Evolutionary conservation across 2,888 invertebrate genomes (phyloP).

Genomic region (Podotricha telesiphe): DNA sequence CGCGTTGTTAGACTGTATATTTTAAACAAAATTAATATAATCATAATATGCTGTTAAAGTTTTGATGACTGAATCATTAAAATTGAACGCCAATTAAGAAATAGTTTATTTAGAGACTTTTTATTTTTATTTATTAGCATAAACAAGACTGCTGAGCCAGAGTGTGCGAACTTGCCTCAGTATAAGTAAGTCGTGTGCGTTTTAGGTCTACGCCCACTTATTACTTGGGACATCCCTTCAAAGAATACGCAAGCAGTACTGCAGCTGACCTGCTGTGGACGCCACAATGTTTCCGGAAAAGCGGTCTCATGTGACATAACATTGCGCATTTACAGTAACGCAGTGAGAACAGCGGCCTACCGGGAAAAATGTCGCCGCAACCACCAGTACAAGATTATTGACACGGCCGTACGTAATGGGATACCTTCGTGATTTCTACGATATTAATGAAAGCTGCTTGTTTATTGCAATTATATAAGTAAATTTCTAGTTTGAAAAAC

Average conservation of each 20-base stretch:
- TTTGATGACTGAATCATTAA: slow-evolving; percentile 12
- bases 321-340: slow-evolving; percentile 27
- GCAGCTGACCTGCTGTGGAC: not conserved
- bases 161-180: not conserved
- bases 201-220: too few species aligned
- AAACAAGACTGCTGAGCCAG: not conserved
- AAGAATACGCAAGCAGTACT: too few species aligned
- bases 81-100: slow-evolving; percentile 12
- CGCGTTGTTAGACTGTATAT: slow-evolving; percentile 6
- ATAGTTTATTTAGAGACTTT: slow-evolving; percentile 10
- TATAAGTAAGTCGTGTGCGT: too few species aligned
- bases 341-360: slow-evolving; percentile 27
- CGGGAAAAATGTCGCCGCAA: slow-evolving; percentile 31
- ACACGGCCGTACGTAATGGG: slow-evolving; percentile 15
- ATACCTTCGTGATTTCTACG: slow-evolving; percentile 15
- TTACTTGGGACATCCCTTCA: too few species aligned
- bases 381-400: slow-evolving; percentile 13
- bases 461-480: not conserved
- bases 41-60: slow-evolving; percentile 14
- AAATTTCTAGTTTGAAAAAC: not conserved
- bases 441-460: not conserved
- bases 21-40: slow-evolving; percentile 2
- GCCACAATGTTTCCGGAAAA: slow-evolving; percentile 34
- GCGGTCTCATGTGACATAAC: slow-evolving; percentile 32
- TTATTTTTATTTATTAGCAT: too few species aligned